Evolutionary conservation across 2,797 vertebrate genomes (phyloP).

Genomic region (Cercopithecus diana): DNA sequence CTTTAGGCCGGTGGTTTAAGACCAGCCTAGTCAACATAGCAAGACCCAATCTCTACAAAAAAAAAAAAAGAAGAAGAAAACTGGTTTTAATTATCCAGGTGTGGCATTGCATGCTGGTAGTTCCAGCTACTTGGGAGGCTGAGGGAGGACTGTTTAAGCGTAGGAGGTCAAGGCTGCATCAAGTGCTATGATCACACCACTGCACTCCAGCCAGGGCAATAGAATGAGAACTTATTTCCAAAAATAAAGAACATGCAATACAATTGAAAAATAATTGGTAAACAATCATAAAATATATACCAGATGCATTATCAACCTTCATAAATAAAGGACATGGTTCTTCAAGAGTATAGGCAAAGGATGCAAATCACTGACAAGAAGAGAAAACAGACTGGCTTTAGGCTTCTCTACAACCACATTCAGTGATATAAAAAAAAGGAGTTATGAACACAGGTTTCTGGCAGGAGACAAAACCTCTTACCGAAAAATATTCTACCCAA

Average conservation of each 20-base stretch:
- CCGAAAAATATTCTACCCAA: not conserved
- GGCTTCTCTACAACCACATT: not conserved
- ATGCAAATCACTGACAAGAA: not conserved
- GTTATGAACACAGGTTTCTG: not conserved
- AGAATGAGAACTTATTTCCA: not conserved
- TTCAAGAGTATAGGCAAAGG: not conserved
- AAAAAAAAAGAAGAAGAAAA: no score
- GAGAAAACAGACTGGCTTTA: not conserved
- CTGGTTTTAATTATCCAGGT: not conserved
- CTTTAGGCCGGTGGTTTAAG: not conserved
- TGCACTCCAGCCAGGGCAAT: not conserved
- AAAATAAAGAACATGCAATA: not conserved
- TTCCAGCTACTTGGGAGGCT: no score
- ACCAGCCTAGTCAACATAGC: not conserved
- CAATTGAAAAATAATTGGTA: not conserved
- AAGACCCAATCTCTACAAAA: not conserved
- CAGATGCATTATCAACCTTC: not conserved
- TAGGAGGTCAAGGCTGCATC: no score
- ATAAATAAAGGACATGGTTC: not conserved
- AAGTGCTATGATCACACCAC: no score
- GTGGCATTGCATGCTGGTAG: no score
- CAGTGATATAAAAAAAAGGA: not conserved
- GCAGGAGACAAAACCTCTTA: not conserved
- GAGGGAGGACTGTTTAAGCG: not conserved
- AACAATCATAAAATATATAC: not conserved